Conservation (phyloP, 2,888 invertebrate species). For the Schizaphis graminum region DNA sequence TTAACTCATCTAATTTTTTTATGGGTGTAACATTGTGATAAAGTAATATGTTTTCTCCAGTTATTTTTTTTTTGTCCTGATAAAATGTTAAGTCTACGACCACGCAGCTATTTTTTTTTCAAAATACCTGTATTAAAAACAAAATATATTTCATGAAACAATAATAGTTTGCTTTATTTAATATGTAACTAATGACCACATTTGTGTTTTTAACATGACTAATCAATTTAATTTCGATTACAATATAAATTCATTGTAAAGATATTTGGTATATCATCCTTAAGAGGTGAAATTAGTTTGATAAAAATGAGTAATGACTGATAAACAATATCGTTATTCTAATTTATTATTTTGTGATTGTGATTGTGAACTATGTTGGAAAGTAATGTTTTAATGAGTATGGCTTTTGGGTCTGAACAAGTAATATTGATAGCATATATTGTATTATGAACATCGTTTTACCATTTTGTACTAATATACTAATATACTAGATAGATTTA, state of each 20-base stretch:
- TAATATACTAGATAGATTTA: neutral
- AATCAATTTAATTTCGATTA: neutral
- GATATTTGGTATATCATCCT: neutral
- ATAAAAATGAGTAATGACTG: neutral
- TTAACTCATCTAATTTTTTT: no score
- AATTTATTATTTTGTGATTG: neutral
- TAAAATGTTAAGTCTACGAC: neutral
- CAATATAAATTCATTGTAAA: neutral
- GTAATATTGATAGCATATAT: neutral
- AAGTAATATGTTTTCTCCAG: neutral
- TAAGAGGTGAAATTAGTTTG: neutral
- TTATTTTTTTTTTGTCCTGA: neutral
- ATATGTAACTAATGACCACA: neutral
- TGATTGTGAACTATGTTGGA: neutral
- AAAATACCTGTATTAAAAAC: neutral
- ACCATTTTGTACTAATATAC: neutral
- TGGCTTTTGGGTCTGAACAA: neutral
- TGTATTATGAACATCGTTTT: neutral
- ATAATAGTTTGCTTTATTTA: neutral
- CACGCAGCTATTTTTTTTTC: neutral
- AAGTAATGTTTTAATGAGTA: neutral
- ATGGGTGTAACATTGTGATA: neutral
- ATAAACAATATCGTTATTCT: neutral
- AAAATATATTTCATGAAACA: neutral
- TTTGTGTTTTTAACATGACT: constrained; percentile 4